A percentile compares a stretch with the other conserved stretches of the same genome.
Evolutionary conservation across 2,113 vertebrate genomes (phyloP).

Genomic region (Trinectes maculatus): DNA sequence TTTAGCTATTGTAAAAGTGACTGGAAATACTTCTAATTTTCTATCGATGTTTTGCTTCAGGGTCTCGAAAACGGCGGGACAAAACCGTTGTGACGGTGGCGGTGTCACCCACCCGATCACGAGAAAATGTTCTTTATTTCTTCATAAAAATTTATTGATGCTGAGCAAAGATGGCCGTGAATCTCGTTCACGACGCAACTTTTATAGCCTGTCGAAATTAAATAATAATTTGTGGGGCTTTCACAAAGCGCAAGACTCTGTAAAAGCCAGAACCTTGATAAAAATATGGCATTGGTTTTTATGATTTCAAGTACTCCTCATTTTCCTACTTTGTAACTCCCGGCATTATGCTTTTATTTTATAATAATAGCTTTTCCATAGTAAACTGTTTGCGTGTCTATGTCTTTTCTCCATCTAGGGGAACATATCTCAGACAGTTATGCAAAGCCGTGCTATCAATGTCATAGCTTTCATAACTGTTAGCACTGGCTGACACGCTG

Average conservation of each 20-base stretch:
- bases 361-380: not conserved
- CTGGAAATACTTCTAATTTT: too few relatives aligned
- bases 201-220: not conserved
- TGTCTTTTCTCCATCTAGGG: not conserved
- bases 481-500: slow-evolving; percentile 32
- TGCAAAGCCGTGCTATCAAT: slow-evolving; percentile 29
- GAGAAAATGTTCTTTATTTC: not conserved
- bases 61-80: too few relatives aligned
- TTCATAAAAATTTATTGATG: not conserved
- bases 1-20: too few relatives aligned
- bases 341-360: too few relatives aligned
- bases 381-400: not conserved
- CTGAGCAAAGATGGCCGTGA: not conserved
- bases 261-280: not conserved
- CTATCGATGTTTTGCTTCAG: too few relatives aligned
- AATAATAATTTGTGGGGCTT: not conserved
- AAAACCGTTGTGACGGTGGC: too few relatives aligned
- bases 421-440: slow-evolving; percentile 15
- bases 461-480: slow-evolving; percentile 38
- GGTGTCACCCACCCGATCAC: not conserved
- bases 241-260: not conserved
- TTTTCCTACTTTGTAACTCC: too few relatives aligned
- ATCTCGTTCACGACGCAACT: not conserved
- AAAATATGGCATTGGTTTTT: not conserved
- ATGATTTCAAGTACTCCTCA: not conserved